Evolutionary conservation across 2,888 invertebrate species (phyloP).

Genomic region (Hymenopus coronatus): DNA sequence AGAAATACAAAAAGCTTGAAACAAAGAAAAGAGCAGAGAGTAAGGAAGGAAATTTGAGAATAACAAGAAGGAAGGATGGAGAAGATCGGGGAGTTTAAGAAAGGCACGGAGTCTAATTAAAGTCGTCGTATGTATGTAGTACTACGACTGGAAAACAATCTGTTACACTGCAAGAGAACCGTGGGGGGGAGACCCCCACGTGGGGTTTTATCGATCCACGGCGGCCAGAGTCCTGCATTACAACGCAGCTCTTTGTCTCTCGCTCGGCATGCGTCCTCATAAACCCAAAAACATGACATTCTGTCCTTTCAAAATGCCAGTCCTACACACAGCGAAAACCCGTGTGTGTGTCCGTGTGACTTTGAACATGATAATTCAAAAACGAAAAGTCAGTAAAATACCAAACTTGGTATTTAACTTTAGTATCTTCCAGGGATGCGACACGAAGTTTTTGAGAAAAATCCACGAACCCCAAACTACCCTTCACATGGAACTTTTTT

Average conservation of each 20-base stretch:
- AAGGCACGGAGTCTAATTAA: not conserved
- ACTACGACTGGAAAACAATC: not conserved
- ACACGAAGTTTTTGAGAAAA: no score
- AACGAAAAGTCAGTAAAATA: no score
- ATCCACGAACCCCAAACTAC: no score
- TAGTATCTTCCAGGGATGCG: no score
- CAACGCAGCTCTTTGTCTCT: not conserved
- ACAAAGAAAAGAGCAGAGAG: not conserved
- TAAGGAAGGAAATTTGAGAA: not conserved
- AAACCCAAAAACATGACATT: not conserved
- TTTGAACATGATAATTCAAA: no score
- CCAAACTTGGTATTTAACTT: no score
- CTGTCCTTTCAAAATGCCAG: no score
- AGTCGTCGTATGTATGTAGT: not conserved
- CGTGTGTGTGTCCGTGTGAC: no score
- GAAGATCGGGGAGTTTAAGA: not conserved
- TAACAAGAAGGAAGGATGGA: no score
- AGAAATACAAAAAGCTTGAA: not conserved
- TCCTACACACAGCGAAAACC: no score
- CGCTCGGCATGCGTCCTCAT: not conserved
- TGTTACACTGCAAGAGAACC: not conserved
- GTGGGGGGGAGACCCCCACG: not conserved
- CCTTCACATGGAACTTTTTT: no score
- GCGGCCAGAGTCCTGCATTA: not conserved
- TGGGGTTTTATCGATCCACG: not conserved